Evolutionary conservation across 2,888 invertebrate genomes (phyloP), one percentile per base, ranked within the genome.

Genomic region (Noctua pronuba): DNA sequence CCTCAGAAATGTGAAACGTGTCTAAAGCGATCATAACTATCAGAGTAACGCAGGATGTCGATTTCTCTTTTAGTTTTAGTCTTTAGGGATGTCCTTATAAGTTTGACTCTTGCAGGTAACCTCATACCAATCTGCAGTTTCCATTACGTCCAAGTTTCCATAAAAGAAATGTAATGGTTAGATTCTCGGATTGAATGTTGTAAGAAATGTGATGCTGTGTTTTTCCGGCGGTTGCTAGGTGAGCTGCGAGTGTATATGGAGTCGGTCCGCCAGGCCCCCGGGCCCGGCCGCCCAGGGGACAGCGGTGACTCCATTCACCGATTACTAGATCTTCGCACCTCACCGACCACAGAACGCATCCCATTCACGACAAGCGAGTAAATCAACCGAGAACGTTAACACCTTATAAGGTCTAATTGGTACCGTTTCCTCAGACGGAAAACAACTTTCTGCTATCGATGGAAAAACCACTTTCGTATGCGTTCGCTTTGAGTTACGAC

Each of bases 351-450:
- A 94, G 93, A 94, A 95, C 94, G 94, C 95, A 94, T 95, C 95
- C 93, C 96, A 96, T 96, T 96, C 96, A 96, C 92, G 94, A 94
- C 94, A 92, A 94, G 93, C 94, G 93, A 95, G 94, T 95, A 95
- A 96, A 96, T 95, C 96, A 95, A 95, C 93, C 95, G 94, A 93
- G 92, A 93, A 94, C 91, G 82, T 88, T 89, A 88, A 80, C 90
- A 86, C 95, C 93, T 82, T 94, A 92, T 90, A 94, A 91, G 93
- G 94, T 82, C 84, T 92, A 94, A 95, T 92, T 92, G 91, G 89
- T 89, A 90, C 88, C 90, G 89, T 93, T 93, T 92, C 93, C 92
- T 89, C 95, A 94, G 93, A 93, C 95, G 92, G 95, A 96, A 95
- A 95, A 94, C 96, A 93, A 94, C 96, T 96, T 96, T 96, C 96